Evolutionary conservation across 1,140 invertebrate species (phyloP).

Genomic region (Eurosta solidaginis): DNA sequence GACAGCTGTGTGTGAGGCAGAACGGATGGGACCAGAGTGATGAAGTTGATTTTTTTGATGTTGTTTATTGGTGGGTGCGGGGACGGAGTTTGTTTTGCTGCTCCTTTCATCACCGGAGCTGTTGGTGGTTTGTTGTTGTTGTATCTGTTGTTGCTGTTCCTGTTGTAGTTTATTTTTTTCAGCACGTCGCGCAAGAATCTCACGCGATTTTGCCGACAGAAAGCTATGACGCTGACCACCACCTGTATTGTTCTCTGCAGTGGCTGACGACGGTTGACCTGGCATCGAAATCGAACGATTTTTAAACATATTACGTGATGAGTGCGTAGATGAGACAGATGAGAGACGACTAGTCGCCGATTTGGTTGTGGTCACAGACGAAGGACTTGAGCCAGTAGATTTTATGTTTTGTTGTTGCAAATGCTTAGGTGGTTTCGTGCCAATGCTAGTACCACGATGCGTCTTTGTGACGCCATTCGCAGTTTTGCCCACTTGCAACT

Average conservation of each 20-base stretch:
- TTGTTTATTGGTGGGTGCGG: constrained; percentile 38
- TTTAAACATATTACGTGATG: constrained; percentile 52
- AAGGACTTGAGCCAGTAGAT: constrained; percentile 55
- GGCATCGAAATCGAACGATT: constrained; percentile 56
- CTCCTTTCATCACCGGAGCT: constrained; percentile 51
- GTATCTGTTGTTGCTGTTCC: constrained; percentile 42
- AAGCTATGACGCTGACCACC: constrained; percentile 50
- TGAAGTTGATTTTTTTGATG: constrained; percentile 18
- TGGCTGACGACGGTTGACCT: background rate
- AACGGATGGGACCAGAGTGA: constrained; percentile 45
- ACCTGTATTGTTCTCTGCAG: background rate
- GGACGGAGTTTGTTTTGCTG: background rate
- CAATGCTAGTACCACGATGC: constrained; percentile 7
- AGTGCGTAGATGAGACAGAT: constrained; percentile 50
- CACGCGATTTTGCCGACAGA: constrained; percentile 54
- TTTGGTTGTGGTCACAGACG: constrained; percentile 55
- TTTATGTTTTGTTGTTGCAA: constrained; percentile 51
- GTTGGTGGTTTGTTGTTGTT: constrained; percentile 41
- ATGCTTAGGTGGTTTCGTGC: constrained; percentile 46
- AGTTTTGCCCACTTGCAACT: constrained; percentile 13
- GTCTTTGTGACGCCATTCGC: constrained; percentile 20
- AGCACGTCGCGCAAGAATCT: constrained; percentile 54
- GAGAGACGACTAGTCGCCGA: constrained; percentile 54
- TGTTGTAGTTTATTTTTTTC: constrained; percentile 55
- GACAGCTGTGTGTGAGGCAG: constrained; percentile 55